Evolutionary conservation across 2,797 vertebrate genomes (phyloP).

Genomic region (Chrysocyon brachyurus): DNA sequence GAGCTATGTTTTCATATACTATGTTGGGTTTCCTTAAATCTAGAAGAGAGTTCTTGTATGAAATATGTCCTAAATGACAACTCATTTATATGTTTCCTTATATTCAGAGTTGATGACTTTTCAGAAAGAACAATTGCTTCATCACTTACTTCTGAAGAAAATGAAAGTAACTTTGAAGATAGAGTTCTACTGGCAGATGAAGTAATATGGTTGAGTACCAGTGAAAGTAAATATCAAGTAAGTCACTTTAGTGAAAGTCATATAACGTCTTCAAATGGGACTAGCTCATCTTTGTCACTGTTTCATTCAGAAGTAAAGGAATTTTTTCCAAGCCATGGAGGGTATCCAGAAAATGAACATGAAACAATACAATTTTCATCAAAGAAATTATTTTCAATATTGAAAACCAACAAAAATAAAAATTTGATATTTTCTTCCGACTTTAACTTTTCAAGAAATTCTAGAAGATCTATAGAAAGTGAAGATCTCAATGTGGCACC

Average conservation of each 20-base stretch:
- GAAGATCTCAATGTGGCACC: conserved; percentile 32
- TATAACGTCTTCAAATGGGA: not conserved
- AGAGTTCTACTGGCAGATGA: not conserved
- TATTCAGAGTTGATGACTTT: conserved; percentile 61
- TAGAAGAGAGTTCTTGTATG: not conserved
- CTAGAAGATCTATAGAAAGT: conserved; percentile 7
- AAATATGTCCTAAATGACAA: not conserved
- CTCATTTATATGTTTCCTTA: conserved; percentile 18
- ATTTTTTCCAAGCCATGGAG: not conserved
- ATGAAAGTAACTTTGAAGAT: not conserved
- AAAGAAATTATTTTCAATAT: conserved; percentile 68
- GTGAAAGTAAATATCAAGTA: not conserved
- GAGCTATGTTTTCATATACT: not conserved
- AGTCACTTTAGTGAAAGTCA: not conserved
- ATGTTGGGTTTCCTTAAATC: conserved; percentile 28
- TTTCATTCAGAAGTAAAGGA: conserved; percentile 57
- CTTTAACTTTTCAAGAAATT: not conserved
- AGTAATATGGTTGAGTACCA: not conserved
- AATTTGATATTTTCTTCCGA: not conserved
- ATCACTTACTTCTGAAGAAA: conserved; percentile 21
- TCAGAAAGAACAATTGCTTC: conserved; percentile 45
- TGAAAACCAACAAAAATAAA: conserved; percentile 76
- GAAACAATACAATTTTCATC: conserved; percentile 58
- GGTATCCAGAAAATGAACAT: not conserved
- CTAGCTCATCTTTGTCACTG: conserved; percentile 31